phyloP scores from a whole-genome alignment of 2,797 vertebrate species.

The Aulostomus chinensis region DNA sequence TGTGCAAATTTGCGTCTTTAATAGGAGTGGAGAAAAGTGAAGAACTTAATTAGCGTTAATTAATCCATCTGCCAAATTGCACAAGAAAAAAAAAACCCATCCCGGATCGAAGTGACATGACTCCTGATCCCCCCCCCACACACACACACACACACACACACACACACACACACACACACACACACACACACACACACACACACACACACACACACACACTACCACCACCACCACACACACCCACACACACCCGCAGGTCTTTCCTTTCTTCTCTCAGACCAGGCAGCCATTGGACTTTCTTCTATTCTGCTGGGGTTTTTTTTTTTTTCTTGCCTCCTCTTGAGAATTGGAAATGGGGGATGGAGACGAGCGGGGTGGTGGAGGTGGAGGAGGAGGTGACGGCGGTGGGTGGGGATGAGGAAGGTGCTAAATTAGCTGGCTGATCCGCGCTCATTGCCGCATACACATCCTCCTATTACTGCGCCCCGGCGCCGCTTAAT shows the following conservation, averaged over 20 bases:
- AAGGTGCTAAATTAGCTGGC: conserved; percentile 96
- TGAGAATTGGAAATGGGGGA: conserved; percentile 96
- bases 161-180: no score
- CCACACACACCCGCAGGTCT: conserved; percentile 63
- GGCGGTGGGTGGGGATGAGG: conserved; percentile 74
- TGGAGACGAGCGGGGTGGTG: conserved; percentile 81
- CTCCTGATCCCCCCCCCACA: no score
- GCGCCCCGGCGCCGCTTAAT: conserved; percentile 87
- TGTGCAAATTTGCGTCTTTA: no score
- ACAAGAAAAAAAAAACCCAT: no score
- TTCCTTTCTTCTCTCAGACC: conserved; percentile 31
- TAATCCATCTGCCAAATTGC: no score
- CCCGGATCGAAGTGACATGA: no score
- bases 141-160: no score
- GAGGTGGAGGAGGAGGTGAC: conserved; percentile 33
- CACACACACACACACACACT: no score
- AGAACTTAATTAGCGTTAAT: not conserved
- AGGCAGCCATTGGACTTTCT: conserved; percentile 44
- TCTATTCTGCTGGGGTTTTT: not conserved
- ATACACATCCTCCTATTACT: conserved; percentile 98
- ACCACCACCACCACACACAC: no score
- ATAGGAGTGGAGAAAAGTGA: no score
- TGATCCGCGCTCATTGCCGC: conserved; percentile 98
- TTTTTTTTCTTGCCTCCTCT: conserved; percentile 80
- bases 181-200: no score